Base-by-base conservation (phyloP, 2,797 vertebrate genomes). In the Melanotaenia trifasciata region DNA sequence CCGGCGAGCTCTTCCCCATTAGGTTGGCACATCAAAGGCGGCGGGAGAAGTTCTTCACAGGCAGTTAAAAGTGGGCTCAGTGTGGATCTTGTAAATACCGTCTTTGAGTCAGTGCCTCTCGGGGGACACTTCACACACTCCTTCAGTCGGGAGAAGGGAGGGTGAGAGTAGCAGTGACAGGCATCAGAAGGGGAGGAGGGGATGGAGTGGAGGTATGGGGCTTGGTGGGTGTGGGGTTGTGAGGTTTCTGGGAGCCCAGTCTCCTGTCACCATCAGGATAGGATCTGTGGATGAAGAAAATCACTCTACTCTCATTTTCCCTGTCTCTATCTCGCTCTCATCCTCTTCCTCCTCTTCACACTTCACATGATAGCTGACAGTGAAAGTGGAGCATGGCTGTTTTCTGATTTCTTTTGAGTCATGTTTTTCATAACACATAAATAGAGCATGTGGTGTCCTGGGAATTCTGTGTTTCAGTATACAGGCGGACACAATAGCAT, bases 81-180 rank as follows among this genome's bases (percentile, higher is more conserved):
- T 91, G 91, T 93, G 94, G 92, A 93, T 94, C 91, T 94, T 93
- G 92, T 93, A 94, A 94, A 94, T 94, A 93, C 91, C 84, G 83
- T 92, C 92, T 94, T 94, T 93, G 93, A 94, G 92, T 92, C 90
- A 84, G 87, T 88, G 92, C 90, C 89, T 94, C 94, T 94, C 88
- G 53, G 90, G 92, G 94, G 93, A 94, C 89, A 93, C 93, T 94
- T 94, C 91, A 94, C 92, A 94, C 90, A 93, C 91, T 93, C 89
- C 85, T 90, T 85, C 85, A 92, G 90, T 87, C 84, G 76, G 86
- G 85, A 86, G 85, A 84, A 79, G 76, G 87, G 81, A 82, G 86
- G 87, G 78, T 87, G 85, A 84, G 87, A 85, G 85, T 72, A 87
- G 90, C 88, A 86, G 84, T 92, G 93, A 93, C 91, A 93, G 90